Percentiles rank a stretch among this genome's conserved stretches.
phyloP scores from a whole-genome alignment of 1,140 invertebrate species.

The Akabosia matsudoensis region DNA sequence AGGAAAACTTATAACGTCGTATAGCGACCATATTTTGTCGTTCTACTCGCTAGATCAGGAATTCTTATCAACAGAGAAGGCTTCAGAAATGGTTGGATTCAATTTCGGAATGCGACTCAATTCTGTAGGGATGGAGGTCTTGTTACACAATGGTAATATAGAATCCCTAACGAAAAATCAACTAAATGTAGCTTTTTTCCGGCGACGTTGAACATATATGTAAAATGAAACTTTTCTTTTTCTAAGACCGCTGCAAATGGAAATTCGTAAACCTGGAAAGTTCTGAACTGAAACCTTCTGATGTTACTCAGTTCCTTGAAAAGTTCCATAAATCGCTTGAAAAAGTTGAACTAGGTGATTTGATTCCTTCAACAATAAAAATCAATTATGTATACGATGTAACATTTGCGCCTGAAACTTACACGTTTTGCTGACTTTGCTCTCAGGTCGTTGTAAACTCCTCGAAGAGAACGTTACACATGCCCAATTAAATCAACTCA shows the following conservation, averaged over 20 bases:
- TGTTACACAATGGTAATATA: background rate
- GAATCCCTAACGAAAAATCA: background rate
- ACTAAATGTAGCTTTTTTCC: background rate
- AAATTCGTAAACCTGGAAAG: background rate
- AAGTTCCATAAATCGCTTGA: background rate
- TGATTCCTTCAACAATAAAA: background rate
- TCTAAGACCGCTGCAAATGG: background rate
- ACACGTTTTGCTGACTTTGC: background rate
- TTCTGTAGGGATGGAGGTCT: background rate
- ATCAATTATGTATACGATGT: background rate
- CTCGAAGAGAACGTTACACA: background rate
- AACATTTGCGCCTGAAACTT: background rate
- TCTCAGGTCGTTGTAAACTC: conserved; percentile 4
- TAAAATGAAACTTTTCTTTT: background rate
- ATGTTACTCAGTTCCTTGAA: background rate
- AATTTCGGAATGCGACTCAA: conserved; percentile 8
- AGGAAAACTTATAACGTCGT: background rate
- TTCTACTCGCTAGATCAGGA: background rate
- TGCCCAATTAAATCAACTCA: background rate
- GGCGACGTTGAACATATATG: no score
- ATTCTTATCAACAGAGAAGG: background rate
- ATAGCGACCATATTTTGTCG: background rate
- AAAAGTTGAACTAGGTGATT: conserved; percentile 1
- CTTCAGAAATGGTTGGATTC: background rate
- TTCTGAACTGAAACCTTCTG: background rate